Evolutionary conservation across 1,140 invertebrate species (phyloP).

Genomic region (Lithobius niger): DNA sequence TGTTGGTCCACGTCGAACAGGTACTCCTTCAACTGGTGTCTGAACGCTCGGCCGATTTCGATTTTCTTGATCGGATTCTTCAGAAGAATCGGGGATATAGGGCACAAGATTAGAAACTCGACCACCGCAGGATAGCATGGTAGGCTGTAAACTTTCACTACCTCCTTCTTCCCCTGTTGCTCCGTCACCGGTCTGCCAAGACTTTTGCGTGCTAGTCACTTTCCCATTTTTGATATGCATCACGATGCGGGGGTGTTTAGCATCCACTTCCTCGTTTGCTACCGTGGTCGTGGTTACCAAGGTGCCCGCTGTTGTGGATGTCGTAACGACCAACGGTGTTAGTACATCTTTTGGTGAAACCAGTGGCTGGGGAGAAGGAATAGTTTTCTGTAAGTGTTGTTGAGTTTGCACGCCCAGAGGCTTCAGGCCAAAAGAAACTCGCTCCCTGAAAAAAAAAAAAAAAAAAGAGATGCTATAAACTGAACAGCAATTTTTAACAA

Average conservation of each 20-base stretch:
- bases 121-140: no score
- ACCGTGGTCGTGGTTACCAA: neutral
- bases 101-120: constrained; percentile 27
- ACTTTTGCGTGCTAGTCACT: constrained; percentile 21
- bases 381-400: neutral
- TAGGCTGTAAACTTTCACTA: no score
- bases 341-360: neutral
- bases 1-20: no score
- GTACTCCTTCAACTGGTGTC: no score
- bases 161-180: no score
- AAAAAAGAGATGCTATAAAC: neutral
- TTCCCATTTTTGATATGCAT: constrained; percentile 32
- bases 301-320: neutral
- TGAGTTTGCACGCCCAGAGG: neutral
- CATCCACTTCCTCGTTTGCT: neutral
- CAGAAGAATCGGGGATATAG: constrained; percentile 28
- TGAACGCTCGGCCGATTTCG: no score
- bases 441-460: neutral
- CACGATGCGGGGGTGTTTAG: constrained; percentile 25
- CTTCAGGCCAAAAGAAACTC: neutral
- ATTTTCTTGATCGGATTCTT: constrained; percentile 24
- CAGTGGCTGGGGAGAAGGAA: neutral
- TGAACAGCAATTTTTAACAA: no score
- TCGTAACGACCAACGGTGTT: neutral
- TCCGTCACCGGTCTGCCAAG: neutral